Evolutionary conservation across 2,113 vertebrate genomes (phyloP).

Genomic region (Corapipo altera): DNA sequence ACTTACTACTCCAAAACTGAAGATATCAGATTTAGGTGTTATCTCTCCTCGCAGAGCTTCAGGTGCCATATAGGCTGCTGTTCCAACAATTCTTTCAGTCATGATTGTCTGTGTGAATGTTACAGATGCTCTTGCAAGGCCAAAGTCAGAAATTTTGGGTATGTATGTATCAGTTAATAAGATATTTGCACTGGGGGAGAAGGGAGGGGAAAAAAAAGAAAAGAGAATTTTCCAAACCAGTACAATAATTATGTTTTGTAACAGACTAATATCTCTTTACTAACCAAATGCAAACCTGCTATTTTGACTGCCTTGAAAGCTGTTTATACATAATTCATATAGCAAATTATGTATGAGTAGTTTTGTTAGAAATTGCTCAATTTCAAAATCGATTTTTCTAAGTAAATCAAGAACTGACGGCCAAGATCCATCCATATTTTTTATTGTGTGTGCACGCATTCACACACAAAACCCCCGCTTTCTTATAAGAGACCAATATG

Average conservation of each 20-base stretch:
- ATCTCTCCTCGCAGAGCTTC: constrained; percentile 94
- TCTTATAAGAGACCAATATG: neutral
- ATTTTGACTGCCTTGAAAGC: neutral
- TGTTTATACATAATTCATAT: neutral
- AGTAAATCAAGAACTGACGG: neutral
- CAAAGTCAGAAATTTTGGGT: constrained; percentile 96
- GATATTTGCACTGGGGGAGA: constrained; percentile 85
- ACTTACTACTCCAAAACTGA: constrained; percentile 94
- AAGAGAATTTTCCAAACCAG: neutral
- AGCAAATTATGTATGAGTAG: neutral
- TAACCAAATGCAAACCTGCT: neutral
- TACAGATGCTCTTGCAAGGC: constrained; percentile 88
- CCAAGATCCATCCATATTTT: neutral
- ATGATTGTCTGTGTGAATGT: constrained; percentile 83
- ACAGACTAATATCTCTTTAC: neutral
- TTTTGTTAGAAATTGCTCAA: neutral
- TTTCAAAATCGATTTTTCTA: neutral
- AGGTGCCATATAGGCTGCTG: constrained; percentile 94
- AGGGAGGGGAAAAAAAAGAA: neutral
- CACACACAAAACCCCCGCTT: neutral
- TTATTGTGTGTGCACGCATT: neutral
- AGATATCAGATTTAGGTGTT: constrained; percentile 92
- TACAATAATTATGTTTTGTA: neutral
- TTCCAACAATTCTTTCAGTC: constrained; percentile 93
- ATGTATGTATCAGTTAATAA: constrained; percentile 83